Percentiles rank a stretch among this genome's conserved stretches.
phyloP scores from a whole-genome alignment of 1,140 invertebrate species.

The Euwallacea similis region DNA sequence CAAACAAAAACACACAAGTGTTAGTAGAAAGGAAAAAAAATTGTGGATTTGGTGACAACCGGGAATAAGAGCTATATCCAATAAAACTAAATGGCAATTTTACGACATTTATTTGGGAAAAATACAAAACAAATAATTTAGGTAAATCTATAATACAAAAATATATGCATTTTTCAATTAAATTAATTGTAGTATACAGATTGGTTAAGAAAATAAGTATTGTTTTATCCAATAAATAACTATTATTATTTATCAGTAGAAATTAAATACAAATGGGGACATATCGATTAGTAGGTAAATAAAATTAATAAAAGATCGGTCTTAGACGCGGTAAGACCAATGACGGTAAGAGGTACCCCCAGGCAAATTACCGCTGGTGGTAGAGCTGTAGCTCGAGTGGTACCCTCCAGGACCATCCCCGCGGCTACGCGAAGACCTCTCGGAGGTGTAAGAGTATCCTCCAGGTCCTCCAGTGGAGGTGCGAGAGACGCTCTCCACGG shows the following conservation, averaged over 20 bases:
- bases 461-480: slow-evolving; percentile 66
- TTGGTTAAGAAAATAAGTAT: background rate
- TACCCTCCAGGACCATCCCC: slow-evolving; percentile 77
- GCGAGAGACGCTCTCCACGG: slow-evolving; percentile 66
- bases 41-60: background rate
- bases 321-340: slow-evolving; percentile 81
- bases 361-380: slow-evolving; percentile 73
- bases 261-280: background rate
- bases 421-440: slow-evolving; percentile 66
- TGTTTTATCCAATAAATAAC: background rate
- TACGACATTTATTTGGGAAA: slow-evolving; percentile 25
- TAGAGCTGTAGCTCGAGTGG: slow-evolving; percentile 73
- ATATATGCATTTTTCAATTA: slow-evolving; percentile 5
- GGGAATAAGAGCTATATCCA: background rate
- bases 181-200: too few species aligned
- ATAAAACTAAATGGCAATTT: slow-evolving; percentile 14
- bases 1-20: slow-evolving; percentile 13
- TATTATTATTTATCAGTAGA: background rate
- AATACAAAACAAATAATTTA: slow-evolving; percentile 23
- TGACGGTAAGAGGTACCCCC: slow-evolving; percentile 79
- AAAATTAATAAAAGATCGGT: slow-evolving; percentile 4
- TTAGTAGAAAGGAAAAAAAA: slow-evolving; percentile 15
- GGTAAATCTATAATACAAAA: slow-evolving; percentile 29
- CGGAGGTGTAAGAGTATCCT: slow-evolving; percentile 72
- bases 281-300: background rate